Evolutionary conservation across 2,888 invertebrate species (phyloP).

Genomic region (Pteria penguin): DNA sequence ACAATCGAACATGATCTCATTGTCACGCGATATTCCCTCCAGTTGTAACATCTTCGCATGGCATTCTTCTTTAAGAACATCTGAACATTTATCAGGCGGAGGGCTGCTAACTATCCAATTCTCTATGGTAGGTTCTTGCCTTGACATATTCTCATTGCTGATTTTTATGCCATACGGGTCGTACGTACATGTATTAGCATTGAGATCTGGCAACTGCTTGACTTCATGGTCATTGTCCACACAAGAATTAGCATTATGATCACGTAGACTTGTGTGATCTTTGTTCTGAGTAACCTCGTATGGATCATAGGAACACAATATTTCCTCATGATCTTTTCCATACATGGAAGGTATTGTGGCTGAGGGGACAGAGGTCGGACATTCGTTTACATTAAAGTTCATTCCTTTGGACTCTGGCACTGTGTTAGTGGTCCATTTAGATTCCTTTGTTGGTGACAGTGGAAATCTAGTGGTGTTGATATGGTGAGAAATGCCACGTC

Average conservation of each 20-base stretch:
- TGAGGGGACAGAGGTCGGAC: constrained; percentile 3
- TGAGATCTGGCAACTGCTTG: no score
- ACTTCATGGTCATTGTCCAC: no score
- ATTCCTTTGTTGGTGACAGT: no score
- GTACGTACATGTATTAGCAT: no score
- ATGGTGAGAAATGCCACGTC: not conserved
- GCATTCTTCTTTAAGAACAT: constrained; percentile 12
- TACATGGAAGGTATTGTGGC: not conserved
- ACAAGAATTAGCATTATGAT: no score
- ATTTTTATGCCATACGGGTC: no score
- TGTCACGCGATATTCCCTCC: not conserved
- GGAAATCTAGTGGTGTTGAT: no score
- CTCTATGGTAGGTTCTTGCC: constrained; percentile 20
- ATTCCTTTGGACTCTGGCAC: no score
- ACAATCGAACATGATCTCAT: constrained; percentile 10
- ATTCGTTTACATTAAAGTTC: no score
- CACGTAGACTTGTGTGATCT: not conserved
- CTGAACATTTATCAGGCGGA: not conserved
- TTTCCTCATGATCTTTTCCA: not conserved
- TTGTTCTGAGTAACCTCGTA: not conserved
- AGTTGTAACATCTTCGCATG: not conserved
- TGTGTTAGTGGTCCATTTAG: no score
- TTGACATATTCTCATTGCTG: no score
- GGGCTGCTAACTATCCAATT: constrained; percentile 30
- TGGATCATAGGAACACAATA: not conserved